Base-by-base conservation (phyloP, 2,888 invertebrate species). In the Willowsia nigromaculata region DNA sequence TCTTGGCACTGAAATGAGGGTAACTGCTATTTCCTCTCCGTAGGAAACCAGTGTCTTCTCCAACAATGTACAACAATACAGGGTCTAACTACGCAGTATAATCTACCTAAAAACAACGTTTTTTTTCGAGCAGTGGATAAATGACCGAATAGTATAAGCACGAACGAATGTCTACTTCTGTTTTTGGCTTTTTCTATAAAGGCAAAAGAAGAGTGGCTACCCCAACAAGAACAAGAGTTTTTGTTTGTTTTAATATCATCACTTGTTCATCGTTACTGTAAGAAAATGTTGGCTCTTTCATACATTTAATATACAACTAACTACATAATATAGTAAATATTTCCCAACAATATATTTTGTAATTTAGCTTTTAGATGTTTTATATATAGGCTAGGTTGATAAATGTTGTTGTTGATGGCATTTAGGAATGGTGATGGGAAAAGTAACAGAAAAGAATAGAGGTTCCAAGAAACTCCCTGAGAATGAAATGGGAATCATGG, bases 1-100 rank as follows among this genome's bases (percentile, higher is more conserved):
- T 84, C 50, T 85, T 85, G 85, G 85, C 85, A 85, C 78, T 65
- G 47, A 33, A 85, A 78, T 74, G 78, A 78, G 85, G 85, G 65
- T 85, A 85, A 85, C 85, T 78, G 71, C 82, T 80, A 80, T 76
- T 85, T 56, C 68, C 82, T 83, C 83, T 50, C 71, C 71, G 83
- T 53, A 30, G 68, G 83, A 71, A 83, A 83, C 43, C 68, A 15
- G 30, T 33, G 53, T 56, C 62, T 30, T 74, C 47, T 74, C 74
- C 74, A 74, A 74, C 18, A 68, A n/a, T 68, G 22, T 59, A 4
- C 68, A 68, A 68, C 68, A 68, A 68, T 37, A 33, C 62, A 30
- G 33, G n/a, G n/a, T 9, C 30, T 15, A 62, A 5, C 1, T 62
- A 15, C n/a, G 13, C 62, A 9, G 33, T 0, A 62, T 4, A 9